phyloP scores from a whole-genome alignment of 2,113 vertebrate genomes.

The Mastomys coucha region DNA sequence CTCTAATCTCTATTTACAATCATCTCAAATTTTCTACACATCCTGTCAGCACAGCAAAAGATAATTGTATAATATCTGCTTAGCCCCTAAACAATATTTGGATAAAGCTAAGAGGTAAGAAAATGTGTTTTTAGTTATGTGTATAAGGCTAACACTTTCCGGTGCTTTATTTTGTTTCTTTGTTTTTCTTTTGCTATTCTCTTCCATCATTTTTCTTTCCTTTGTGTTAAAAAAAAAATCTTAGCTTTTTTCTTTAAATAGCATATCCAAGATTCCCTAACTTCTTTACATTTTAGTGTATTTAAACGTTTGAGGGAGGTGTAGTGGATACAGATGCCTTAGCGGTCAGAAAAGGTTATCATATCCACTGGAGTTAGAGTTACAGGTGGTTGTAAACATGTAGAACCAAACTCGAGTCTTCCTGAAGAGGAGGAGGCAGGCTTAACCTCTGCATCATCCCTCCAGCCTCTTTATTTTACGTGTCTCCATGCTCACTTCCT shows the following conservation, averaged over 20 bases:
- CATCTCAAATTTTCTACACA: not conserved
- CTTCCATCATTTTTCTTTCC: not conserved
- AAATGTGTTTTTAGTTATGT: not conserved
- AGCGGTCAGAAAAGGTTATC: not conserved
- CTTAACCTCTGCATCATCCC: not conserved
- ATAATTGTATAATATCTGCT: not conserved
- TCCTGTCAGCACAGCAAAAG: not conserved
- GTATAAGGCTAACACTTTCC: not conserved
- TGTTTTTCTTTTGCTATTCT: not conserved
- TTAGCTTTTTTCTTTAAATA: not conserved
- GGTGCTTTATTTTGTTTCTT: not conserved
- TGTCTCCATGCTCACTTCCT: not conserved
- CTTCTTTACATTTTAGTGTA: not conserved
- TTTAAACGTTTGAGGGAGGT: not conserved
- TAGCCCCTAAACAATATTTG: not conserved
- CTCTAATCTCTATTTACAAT: not conserved
- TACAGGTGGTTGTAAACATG: not conserved
- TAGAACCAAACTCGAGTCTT: not conserved
- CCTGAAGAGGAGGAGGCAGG: not conserved
- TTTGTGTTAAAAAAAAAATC: not conserved
- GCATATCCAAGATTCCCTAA: not conserved
- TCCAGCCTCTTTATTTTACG: not conserved
- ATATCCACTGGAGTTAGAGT: not conserved
- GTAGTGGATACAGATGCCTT: not conserved
- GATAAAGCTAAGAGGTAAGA: not conserved